Conservation (phyloP, 2,113 vertebrate species). For the Cryptotis parvus region DNA sequence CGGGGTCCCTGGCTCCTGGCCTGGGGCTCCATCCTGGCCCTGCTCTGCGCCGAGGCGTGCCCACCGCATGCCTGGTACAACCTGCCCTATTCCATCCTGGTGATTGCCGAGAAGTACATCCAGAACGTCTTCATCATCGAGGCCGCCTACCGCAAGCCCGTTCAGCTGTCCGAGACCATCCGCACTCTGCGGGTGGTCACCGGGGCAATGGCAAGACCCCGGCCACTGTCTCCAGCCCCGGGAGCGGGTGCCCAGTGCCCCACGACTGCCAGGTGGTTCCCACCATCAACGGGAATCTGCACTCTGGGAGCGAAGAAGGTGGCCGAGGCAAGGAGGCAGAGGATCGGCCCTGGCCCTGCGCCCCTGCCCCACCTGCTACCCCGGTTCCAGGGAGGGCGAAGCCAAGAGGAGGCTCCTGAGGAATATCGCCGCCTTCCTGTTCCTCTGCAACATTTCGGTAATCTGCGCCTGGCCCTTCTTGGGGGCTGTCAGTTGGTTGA, state of each 20-base stretch:
- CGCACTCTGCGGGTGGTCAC: constrained; percentile 90
- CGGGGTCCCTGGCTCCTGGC: constrained; percentile 97
- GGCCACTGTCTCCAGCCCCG: too few species aligned
- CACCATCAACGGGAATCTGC: constrained; percentile 68
- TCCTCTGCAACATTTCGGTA: constrained; percentile 93
- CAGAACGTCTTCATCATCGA: constrained; percentile 98
- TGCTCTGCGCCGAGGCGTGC: constrained; percentile 85
- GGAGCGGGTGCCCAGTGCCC: too few species aligned
- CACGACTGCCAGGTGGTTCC: constrained; percentile 24
- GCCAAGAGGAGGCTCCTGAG: constrained; percentile 91
- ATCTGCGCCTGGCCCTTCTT: constrained; percentile 36
- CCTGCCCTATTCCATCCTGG: constrained; percentile 92
- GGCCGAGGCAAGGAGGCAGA: not conserved
- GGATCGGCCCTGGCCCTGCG: constrained; percentile 78
- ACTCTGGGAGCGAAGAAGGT: constrained; percentile 34
- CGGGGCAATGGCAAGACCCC: constrained; percentile 79
- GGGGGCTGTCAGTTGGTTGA: too few species aligned
- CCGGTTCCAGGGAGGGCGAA: constrained; percentile 70
- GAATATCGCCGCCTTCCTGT: constrained; percentile 94
- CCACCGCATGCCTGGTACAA: constrained; percentile 93
- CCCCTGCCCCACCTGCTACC: constrained; percentile 12
- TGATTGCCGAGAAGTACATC: constrained; percentile 94
- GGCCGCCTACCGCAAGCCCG: constrained; percentile 92
- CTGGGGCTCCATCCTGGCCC: constrained; percentile 96
- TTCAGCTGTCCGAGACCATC: constrained; percentile 80